phyloP scores from a whole-genome alignment of 2,888 invertebrate genomes.

The Flexamia atlantica region DNA sequence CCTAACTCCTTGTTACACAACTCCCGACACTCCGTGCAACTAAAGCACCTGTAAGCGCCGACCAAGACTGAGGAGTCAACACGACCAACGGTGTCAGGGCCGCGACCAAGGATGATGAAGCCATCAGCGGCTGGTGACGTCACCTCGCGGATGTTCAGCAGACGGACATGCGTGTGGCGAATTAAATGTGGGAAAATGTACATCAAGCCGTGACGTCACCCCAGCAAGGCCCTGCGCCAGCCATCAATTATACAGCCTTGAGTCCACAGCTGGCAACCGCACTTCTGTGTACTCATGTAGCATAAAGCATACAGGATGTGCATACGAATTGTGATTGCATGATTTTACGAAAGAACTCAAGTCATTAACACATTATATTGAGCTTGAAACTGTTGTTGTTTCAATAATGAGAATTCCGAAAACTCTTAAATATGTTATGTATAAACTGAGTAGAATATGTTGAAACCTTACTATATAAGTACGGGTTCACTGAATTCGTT shows the following conservation, averaged over 20 bases:
- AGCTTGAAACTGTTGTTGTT: no score
- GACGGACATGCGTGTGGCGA: background rate
- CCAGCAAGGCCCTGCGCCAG: background rate
- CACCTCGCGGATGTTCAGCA: background rate
- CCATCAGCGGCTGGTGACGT: background rate
- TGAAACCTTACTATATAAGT: no score
- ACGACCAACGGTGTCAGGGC: background rate
- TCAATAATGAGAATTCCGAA: no score
- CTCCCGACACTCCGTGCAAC: no score
- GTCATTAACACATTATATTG: no score
- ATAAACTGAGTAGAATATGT: no score
- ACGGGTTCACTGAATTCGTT: no score
- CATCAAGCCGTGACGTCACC: background rate
- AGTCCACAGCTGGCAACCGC: background rate
- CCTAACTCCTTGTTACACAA: no score
- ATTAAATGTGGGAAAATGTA: slow-evolving; percentile 9
- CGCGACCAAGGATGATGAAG: background rate
- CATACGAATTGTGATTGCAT: background rate
- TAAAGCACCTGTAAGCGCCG: no score
- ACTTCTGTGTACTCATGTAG: background rate
- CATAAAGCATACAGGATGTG: background rate
- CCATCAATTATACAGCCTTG: background rate
- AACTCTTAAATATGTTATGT: no score
- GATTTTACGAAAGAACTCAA: no score
- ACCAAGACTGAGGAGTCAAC: no score